Conservation (phyloP, 2,888 invertebrate genomes). For the Noctua fimbriata region DNA sequence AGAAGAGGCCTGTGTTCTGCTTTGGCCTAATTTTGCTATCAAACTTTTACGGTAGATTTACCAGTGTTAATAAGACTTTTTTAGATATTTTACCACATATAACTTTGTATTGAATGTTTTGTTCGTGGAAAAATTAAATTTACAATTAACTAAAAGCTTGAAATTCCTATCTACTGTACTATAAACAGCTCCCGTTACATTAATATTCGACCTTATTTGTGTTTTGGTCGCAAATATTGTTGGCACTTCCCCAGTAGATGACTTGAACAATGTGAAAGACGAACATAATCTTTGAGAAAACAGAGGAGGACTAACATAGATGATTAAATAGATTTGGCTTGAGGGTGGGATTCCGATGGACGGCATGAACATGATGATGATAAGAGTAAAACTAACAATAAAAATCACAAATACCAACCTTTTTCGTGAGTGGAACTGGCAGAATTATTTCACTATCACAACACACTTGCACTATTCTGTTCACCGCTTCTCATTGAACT, state of each 20-base stretch:
- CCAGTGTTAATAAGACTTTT: background rate
- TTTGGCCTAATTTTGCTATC: too few species aligned
- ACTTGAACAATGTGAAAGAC: background rate
- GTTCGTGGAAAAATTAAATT: too few species aligned
- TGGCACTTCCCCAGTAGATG: background rate
- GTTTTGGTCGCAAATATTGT: background rate
- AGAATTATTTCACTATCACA: conserved; percentile 80
- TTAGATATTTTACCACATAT: background rate
- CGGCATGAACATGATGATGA: background rate
- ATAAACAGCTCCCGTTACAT: conserved; percentile 5
- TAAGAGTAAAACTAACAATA: conserved; percentile 11
- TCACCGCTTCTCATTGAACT: conserved; percentile 82
- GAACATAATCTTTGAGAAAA: background rate
- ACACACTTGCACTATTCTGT: conserved; percentile 71
- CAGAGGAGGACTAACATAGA: background rate
- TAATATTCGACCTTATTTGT: conserved; percentile 7
- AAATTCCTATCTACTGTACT: background rate
- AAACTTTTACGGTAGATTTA: background rate
- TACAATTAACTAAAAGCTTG: background rate
- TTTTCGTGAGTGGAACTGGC: conserved; percentile 71
- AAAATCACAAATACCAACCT: conserved; percentile 78
- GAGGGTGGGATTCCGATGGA: background rate
- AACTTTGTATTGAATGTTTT: too few species aligned
- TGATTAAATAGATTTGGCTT: background rate
- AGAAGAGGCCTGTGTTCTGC: too few species aligned